These are phyloP conservation scores for Drosophila elegans DNA, from an alignment of 1,140 invertebrate genomes.

Conservation along the genomic window DNA sequence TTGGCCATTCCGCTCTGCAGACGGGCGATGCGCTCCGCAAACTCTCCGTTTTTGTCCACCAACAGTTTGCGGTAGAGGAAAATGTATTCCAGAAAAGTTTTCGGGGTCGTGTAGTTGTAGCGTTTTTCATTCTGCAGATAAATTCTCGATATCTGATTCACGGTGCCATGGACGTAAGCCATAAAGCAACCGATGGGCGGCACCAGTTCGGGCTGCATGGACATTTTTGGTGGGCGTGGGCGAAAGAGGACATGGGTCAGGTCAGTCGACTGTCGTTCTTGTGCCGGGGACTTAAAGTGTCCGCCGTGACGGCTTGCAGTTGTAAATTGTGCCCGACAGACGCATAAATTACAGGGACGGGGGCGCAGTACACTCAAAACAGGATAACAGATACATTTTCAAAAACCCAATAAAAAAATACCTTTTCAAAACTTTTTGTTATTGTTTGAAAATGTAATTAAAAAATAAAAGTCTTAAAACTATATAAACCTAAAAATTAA, in stretches of 20 bases:
- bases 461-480: too few relatives aligned
- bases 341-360: slow-evolving; percentile 50
- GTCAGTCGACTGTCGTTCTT: slow-evolving; percentile 13
- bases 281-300: slow-evolving; percentile 38
- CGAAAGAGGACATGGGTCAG: slow-evolving; percentile 3
- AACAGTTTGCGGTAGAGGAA: slow-evolving; percentile 94
- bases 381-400: neutral
- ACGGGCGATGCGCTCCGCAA: slow-evolving; percentile 91
- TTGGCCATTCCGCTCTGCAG: slow-evolving; percentile 96
- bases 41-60: slow-evolving; percentile 90
- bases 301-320: slow-evolving; percentile 52
- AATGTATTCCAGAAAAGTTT: slow-evolving; percentile 98
- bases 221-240: slow-evolving; percentile 2
- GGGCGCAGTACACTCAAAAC: neutral
- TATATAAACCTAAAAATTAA: too few relatives aligned
- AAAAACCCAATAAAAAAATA: neutral
- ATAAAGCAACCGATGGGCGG: slow-evolving; percentile 93
- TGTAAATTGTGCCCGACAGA: slow-evolving; percentile 60
- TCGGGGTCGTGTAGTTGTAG: slow-evolving; percentile 98
- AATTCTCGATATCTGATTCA: slow-evolving; percentile 93
- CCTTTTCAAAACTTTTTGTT: neutral
- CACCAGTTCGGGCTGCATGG: slow-evolving; percentile 84
- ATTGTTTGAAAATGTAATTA: too few relatives aligned
- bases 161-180: slow-evolving; percentile 95
- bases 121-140: slow-evolving; percentile 95